Conservation (phyloP, 2,113 vertebrate species). For the Archilochus colubris region DNA sequence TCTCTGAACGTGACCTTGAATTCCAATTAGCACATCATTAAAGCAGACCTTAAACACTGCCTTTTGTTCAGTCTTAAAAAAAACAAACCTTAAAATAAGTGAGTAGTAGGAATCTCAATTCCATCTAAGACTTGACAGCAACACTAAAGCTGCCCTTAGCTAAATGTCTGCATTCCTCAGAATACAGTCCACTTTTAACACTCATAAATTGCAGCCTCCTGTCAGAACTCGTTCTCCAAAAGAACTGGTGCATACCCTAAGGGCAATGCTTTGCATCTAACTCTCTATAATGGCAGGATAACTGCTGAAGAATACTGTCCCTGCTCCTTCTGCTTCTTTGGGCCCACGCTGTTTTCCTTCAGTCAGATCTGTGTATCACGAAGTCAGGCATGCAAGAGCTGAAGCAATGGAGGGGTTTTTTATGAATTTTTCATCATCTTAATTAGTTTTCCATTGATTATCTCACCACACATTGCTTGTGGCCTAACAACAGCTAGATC, state of each 20-base stretch:
- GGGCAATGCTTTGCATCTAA: background rate
- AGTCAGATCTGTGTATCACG: background rate
- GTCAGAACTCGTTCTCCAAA: background rate
- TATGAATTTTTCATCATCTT: background rate
- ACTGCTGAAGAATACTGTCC: background rate
- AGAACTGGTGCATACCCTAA: background rate
- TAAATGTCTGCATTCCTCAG: background rate
- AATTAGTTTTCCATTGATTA: background rate
- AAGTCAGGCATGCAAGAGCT: background rate
- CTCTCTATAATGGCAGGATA: background rate
- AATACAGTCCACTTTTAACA: background rate
- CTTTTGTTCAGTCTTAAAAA: background rate
- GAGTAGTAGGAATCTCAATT: background rate
- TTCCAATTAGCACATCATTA: background rate
- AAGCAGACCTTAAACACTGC: background rate
- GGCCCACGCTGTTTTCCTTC: background rate
- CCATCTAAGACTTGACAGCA: background rate
- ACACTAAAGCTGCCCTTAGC: background rate
- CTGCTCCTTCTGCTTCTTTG: background rate
- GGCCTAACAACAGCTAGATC: background rate
- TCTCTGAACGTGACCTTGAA: background rate
- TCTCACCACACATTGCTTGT: background rate
- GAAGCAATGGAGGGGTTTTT: background rate
- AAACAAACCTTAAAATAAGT: background rate
- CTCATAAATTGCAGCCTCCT: background rate